These are phyloP conservation scores for Epirrhoe alternata DNA, from an alignment of 2,888 invertebrate genomes.

Conservation along the genomic window DNA sequence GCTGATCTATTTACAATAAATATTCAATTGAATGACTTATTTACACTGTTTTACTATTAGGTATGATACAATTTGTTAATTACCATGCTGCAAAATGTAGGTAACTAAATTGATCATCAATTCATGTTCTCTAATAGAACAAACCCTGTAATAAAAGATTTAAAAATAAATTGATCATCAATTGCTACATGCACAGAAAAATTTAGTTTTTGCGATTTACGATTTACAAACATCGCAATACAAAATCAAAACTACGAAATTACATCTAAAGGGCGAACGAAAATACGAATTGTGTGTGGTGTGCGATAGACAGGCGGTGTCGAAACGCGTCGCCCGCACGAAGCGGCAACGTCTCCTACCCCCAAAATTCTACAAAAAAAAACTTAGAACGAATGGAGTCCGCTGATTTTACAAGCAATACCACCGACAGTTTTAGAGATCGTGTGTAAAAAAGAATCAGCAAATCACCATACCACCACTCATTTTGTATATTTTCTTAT, in stretches of 20 bases:
- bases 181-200: too few species aligned
- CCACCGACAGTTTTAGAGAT: neutral
- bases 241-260: neutral
- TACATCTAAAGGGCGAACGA: slow-evolving; percentile 7
- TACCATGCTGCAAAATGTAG: too few species aligned
- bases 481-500: slow-evolving; percentile 33
- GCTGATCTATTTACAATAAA: neutral
- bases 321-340: slow-evolving; percentile 30
- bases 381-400: slow-evolving; percentile 40
- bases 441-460: slow-evolving; percentile 11
- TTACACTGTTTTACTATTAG: neutral
- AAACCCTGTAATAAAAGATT: too few species aligned
- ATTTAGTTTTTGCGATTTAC: too few species aligned
- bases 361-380: slow-evolving; percentile 30
- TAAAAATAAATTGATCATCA: too few species aligned
- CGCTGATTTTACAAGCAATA: slow-evolving; percentile 33
- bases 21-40: too few species aligned
- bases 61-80: too few species aligned
- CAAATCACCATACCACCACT: slow-evolving; percentile 16
- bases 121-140: too few species aligned
- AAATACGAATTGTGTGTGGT: slow-evolving; percentile 29
- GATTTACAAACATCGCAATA: neutral
- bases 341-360: slow-evolving; percentile 57
- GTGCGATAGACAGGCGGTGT: slow-evolving; percentile 25
- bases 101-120: too few species aligned